Percentiles rank a stretch among this genome's conserved stretches.
Evolutionary conservation across 1,140 invertebrate genomes (phyloP).

Genomic region (Philopotamus ludificatus): DNA sequence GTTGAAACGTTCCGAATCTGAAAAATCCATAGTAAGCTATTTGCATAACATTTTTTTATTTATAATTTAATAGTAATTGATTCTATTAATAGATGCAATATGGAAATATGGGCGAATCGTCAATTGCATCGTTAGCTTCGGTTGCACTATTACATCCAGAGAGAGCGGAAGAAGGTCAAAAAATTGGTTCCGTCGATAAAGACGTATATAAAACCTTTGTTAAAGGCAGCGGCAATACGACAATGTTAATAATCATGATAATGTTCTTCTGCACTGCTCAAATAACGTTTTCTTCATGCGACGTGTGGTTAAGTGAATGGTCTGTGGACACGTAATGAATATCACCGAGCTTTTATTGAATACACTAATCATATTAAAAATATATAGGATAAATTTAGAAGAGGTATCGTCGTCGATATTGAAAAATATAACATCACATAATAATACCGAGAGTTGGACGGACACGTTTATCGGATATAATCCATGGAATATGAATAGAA

Average conservation of each 20-base stretch:
- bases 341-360: conserved; percentile 46
- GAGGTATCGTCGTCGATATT: conserved; percentile 37
- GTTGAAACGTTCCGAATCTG: background rate
- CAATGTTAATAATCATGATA: conserved; percentile 53
- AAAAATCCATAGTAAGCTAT: background rate
- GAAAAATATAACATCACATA: background rate
- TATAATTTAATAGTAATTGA: background rate
- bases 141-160: conserved; percentile 45
- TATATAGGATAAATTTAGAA: conserved; percentile 60
- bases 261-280: conserved; percentile 53
- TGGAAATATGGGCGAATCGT: background rate
- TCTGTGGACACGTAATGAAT: conserved; percentile 27
- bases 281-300: conserved; percentile 49
- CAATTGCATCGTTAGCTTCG: conserved; percentile 46
- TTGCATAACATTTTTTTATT: background rate
- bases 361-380: too few relatives aligned
- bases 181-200: conserved; percentile 49
- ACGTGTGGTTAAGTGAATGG: conserved; percentile 53
- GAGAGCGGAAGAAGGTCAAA: conserved; percentile 47
- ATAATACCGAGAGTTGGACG: background rate
- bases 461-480: conserved; percentile 10
- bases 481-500: conserved; percentile 46
- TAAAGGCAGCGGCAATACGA: conserved; percentile 54
- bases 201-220: conserved; percentile 59
- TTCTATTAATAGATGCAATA: background rate